A percentile compares a stretch with the other conserved stretches of the same genome.
Evolutionary conservation across 2,797 vertebrate species (phyloP).

Genomic region (Poeciliopsis infans): DNA sequence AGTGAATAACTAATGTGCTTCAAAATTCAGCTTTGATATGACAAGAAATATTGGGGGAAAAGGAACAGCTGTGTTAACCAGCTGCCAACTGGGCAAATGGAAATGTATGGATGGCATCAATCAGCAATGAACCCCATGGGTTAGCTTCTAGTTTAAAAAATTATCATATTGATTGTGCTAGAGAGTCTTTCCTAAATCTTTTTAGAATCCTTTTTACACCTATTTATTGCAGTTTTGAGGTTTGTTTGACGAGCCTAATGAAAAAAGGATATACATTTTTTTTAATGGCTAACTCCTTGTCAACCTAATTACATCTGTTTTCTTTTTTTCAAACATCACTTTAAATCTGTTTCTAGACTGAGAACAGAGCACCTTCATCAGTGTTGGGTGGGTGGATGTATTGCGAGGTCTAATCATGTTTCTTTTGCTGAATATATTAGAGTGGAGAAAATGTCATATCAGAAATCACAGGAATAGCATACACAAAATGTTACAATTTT

Average conservation of each 20-base stretch:
- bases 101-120: conserved; percentile 30
- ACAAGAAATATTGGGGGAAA: neutral
- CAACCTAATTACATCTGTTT: conserved; percentile 11
- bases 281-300: neutral
- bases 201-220: conserved; percentile 5
- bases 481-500: neutral
- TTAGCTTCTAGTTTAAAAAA: conserved; percentile 24
- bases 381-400: neutral
- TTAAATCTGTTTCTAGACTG: neutral
- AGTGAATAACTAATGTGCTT: conserved; percentile 3
- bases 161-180: conserved; percentile 38
- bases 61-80: conserved; percentile 5
- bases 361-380: conserved; percentile 12
- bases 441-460: neutral
- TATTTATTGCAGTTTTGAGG: conserved; percentile 10
- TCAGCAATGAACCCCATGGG: conserved; percentile 17
- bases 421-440: neutral
- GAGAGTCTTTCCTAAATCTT: conserved; percentile 18
- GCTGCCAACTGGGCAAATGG: neutral
- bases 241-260: conserved; percentile 7
- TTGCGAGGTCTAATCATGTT: conserved; percentile 14
- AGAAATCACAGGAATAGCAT: neutral
- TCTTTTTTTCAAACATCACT: neutral
- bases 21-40: neutral
- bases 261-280: neutral